Conservation (phyloP, 2,888 invertebrate genomes). For the Xestia sexstrigata region DNA sequence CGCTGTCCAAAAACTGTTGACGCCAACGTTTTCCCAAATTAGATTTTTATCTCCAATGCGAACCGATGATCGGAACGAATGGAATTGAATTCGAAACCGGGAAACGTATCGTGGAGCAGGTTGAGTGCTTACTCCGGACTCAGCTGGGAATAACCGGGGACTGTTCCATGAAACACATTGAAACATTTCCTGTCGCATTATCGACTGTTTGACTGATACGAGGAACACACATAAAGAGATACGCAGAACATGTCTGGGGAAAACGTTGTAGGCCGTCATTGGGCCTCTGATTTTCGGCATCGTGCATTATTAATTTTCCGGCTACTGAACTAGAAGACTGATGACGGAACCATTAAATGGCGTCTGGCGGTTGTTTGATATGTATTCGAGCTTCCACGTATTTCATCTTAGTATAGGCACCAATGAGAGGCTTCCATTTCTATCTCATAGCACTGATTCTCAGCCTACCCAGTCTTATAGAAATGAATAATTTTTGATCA, state of each 20-base stretch:
- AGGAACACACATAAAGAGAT: constrained; percentile 39
- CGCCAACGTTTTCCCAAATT: constrained; percentile 76
- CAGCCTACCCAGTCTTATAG: background rate
- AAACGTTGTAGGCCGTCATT: constrained; percentile 32
- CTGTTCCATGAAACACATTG: constrained; percentile 75
- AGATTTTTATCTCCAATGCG: constrained; percentile 79
- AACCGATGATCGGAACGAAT: constrained; percentile 80
- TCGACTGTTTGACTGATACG: constrained; percentile 72
- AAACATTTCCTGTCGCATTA: constrained; percentile 79
- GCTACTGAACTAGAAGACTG: constrained; percentile 10
- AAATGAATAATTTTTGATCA: background rate
- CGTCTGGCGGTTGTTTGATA: constrained; percentile 14
- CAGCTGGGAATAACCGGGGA: constrained; percentile 74
- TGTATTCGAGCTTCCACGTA: background rate
- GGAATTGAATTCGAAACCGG: constrained; percentile 78
- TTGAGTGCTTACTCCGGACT: constrained; percentile 68
- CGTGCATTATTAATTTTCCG: constrained; percentile 62
- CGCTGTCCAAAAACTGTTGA: constrained; percentile 78
- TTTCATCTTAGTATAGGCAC: background rate
- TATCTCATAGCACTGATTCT: background rate
- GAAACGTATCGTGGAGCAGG: constrained; percentile 69
- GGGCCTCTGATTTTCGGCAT: constrained; percentile 33
- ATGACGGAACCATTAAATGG: constrained; percentile 2
- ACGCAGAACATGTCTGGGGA: constrained; percentile 54
- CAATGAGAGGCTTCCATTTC: background rate